Evolutionary conservation across 2,113 vertebrate genomes (phyloP).

Genomic region (Hiodon alosoides): DNA sequence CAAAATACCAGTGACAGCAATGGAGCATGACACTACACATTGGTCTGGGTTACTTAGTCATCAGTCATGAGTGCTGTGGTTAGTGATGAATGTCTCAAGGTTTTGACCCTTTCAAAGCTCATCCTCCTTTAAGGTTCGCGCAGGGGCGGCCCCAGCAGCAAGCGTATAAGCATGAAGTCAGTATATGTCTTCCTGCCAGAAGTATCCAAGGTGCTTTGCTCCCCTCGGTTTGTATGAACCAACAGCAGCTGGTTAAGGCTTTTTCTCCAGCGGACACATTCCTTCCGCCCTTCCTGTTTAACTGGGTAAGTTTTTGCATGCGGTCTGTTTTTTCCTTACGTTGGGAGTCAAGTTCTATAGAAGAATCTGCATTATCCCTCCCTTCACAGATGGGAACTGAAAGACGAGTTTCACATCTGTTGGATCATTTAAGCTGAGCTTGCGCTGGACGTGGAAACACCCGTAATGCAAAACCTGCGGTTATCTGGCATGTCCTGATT

Average conservation of each 20-base stretch:
- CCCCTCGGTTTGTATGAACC: not conserved
- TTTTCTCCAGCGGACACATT: not conserved
- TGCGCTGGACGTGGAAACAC: slow-evolving; percentile 1
- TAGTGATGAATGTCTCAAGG: too few species aligned
- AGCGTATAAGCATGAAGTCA: not conserved
- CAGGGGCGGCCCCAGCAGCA: not conserved
- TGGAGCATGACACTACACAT: too few species aligned
- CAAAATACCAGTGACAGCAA: too few species aligned
- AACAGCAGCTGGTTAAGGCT: not conserved
- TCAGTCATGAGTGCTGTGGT: too few species aligned
- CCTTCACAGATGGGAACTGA: slow-evolving; percentile 32
- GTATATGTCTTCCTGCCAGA: not conserved
- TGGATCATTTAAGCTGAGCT: slow-evolving; percentile 30
- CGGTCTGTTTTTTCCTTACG: not conserved
- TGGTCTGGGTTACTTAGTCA: too few species aligned
- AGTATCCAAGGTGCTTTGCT: not conserved
- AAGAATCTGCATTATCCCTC: slow-evolving; percentile 29
- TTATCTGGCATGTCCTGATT: too few species aligned
- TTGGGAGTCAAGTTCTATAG: not conserved
- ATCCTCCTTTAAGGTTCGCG: too few species aligned
- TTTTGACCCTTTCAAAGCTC: too few species aligned
- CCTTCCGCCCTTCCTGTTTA: not conserved
- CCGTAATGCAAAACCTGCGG: not conserved
- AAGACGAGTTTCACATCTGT: slow-evolving; percentile 35
- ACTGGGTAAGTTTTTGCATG: not conserved